phyloP scores from a whole-genome alignment of 2,113 vertebrate species.

The Uria aalge region DNA sequence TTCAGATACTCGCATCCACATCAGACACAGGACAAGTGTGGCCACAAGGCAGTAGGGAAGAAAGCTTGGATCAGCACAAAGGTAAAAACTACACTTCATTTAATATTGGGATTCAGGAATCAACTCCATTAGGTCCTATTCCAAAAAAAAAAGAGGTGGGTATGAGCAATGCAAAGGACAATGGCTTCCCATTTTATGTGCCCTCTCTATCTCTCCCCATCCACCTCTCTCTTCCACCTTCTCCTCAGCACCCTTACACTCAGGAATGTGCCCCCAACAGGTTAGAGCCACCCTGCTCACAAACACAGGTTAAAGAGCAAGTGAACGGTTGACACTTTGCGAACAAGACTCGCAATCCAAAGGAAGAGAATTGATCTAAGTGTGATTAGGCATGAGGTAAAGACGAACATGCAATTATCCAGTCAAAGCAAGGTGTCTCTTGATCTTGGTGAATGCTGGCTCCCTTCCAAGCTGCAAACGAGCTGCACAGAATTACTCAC shows the following conservation, averaged over 20 bases:
- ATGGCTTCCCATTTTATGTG: not conserved
- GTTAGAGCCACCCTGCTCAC: not conserved
- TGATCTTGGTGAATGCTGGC: not conserved
- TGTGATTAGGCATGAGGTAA: conserved; percentile 26
- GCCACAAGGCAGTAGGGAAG: not conserved
- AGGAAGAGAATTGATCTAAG: conserved; percentile 3
- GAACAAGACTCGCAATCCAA: not conserved
- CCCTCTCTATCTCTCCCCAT: not conserved
- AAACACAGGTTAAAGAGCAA: not conserved
- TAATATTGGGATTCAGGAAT: not conserved
- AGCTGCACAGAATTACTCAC: not conserved
- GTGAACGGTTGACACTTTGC: not conserved
- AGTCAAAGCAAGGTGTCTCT: conserved; percentile 53
- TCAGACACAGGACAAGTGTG: not conserved
- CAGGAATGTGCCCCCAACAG: not conserved
- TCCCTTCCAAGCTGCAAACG: not conserved
- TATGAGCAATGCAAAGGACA: not conserved
- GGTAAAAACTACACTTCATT: not conserved
- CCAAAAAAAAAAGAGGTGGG: not conserved
- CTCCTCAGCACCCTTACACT: not conserved
- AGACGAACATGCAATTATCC: conserved; percentile 17
- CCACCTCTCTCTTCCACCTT: not conserved
- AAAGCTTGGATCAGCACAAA: not conserved
- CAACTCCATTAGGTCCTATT: not conserved
- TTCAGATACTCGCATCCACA: not conserved